Percentiles rank a stretch among this genome's conserved stretches.
Evolutionary conservation across 1,140 invertebrate genomes (phyloP).

Genomic region (Sminthurinus signatus): DNA sequence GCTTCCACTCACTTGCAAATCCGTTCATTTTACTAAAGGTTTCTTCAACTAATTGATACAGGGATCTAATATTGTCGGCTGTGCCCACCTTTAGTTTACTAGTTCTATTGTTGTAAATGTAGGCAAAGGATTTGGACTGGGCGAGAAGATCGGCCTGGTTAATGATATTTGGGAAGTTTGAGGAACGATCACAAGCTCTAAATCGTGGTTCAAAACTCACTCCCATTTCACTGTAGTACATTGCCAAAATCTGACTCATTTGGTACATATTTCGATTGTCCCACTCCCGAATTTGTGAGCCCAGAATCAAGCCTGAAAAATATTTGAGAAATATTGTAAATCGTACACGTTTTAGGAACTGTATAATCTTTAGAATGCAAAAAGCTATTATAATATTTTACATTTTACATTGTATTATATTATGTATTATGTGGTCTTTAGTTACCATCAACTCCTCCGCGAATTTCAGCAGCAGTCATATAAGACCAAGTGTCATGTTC

Average conservation of each 20-base stretch:
- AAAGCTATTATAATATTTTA: too few relatives aligned
- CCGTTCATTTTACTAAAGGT: slow-evolving; percentile 12
- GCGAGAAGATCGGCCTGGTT: slow-evolving; percentile 6
- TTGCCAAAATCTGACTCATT: slow-evolving; percentile 32
- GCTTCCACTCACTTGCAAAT: slow-evolving; percentile 6
- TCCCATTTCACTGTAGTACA: slow-evolving; percentile 38
- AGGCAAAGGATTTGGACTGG: slow-evolving; percentile 35
- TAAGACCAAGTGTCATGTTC: slow-evolving; percentile 22
- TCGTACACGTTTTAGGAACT: neutral
- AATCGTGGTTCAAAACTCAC: slow-evolving; percentile 21
- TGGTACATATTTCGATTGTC: neutral
- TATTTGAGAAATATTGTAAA: neutral
- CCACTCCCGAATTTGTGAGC: slow-evolving; percentile 25
- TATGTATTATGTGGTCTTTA: too few relatives aligned
- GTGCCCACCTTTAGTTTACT: slow-evolving; percentile 6
- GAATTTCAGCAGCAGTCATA: slow-evolving; percentile 37
- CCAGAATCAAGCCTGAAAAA: slow-evolving; percentile 27
- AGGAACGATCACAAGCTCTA: slow-evolving; percentile 28
- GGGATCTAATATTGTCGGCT: neutral
- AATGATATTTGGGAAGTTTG: slow-evolving; percentile 4
- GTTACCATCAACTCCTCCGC: slow-evolving; percentile 38
- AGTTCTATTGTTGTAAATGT: slow-evolving; percentile 26
- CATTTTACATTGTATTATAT: too few relatives aligned
- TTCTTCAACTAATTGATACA: slow-evolving; percentile 17
- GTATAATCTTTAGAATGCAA: neutral